These are phyloP conservation scores for Casuarius casuarius DNA, from an alignment of 2,113 vertebrate genomes.

Conservation along the genomic window DNA sequence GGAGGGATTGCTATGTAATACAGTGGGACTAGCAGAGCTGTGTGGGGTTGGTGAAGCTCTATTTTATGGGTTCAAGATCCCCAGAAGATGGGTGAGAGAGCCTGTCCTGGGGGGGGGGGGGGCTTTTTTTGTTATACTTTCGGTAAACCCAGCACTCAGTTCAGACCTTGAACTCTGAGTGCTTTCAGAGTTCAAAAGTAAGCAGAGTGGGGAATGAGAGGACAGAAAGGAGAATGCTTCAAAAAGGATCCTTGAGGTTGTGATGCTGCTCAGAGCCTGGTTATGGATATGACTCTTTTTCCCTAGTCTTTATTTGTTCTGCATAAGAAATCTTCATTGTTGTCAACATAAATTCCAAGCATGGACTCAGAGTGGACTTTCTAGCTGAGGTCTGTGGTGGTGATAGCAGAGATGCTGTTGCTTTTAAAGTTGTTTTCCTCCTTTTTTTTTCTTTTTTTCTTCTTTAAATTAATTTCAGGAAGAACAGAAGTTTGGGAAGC, in stretches of 20 bases:
- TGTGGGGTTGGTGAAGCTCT: background rate
- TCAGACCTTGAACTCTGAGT: background rate
- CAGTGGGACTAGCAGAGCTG: background rate
- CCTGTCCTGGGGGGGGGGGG: background rate
- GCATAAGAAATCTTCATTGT: background rate
- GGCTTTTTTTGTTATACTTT: fast-evolving
- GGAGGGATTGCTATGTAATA: background rate
- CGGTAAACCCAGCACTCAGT: background rate
- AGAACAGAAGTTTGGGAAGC: background rate
- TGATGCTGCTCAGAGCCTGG: background rate
- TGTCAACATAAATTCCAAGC: background rate
- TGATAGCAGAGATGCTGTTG: background rate
- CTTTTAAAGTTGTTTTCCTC: background rate
- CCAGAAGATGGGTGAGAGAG: background rate
- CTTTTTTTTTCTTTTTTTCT: no score
- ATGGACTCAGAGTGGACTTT: background rate
- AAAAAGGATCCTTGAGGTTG: background rate
- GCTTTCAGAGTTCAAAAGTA: background rate
- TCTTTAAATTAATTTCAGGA: background rate
- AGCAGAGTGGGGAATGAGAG: background rate
- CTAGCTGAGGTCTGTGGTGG: background rate
- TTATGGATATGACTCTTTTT: background rate
- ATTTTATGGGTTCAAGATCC: background rate
- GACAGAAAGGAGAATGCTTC: background rate
- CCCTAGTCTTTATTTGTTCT: background rate